Conservation (phyloP, 2,113 vertebrate genomes). For the Enhydra lutris region DNA sequence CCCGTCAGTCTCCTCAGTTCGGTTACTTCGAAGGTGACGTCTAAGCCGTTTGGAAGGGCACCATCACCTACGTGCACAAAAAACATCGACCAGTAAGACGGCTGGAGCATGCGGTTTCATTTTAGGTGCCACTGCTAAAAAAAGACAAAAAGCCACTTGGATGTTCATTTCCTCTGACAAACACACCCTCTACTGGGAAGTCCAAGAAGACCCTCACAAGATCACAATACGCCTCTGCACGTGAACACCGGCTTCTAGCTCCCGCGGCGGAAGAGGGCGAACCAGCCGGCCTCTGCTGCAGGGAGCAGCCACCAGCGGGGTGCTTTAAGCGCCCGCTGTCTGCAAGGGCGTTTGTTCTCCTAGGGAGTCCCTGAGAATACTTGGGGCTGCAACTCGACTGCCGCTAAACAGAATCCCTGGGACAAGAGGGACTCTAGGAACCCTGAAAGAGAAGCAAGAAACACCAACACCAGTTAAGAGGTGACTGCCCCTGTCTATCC, state of each 20-base stretch:
- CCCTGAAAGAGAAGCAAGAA: background rate
- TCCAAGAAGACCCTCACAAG: background rate
- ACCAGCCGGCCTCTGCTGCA: too few species aligned
- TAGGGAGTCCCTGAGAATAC: background rate
- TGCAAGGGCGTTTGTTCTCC: background rate
- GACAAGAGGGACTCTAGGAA: background rate
- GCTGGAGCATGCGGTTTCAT: rapidly evolving
- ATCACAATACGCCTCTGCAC: background rate
- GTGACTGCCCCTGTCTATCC: rapidly evolving
- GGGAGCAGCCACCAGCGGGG: rapidly evolving
- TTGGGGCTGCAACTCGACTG: background rate
- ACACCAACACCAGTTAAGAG: rapidly evolving
- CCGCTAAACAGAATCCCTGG: background rate
- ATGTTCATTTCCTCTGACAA: background rate
- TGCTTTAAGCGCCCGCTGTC: rapidly evolving
- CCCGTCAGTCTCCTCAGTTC: constrained; percentile 94
- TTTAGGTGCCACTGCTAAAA: background rate
- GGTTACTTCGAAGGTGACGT: constrained; percentile 94
- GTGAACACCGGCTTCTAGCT: rapidly evolving
- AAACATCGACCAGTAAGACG: rapidly evolving
- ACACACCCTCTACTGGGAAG: background rate
- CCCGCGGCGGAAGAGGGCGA: rapidly evolving
- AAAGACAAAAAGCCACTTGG: background rate
- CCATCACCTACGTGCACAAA: constrained; percentile 83
- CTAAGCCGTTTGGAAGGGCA: constrained; percentile 93